Evolutionary conservation across 2,113 vertebrate species (phyloP).

Genomic region (Zapus hudsonius): DNA sequence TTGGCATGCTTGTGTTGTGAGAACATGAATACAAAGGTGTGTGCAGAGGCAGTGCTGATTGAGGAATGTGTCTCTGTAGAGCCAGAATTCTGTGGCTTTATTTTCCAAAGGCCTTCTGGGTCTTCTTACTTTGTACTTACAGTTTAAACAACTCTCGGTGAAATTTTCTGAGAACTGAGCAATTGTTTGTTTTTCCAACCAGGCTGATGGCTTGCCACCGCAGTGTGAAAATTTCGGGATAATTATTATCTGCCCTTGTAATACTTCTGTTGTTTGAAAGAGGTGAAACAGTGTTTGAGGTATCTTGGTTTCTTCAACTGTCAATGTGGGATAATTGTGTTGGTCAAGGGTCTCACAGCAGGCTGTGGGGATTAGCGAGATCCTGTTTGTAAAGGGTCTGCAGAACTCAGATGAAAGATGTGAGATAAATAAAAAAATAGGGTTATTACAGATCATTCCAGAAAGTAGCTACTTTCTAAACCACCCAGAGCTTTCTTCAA

Average conservation of each 20-base stretch:
- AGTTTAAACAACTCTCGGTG: neutral
- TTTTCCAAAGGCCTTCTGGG: neutral
- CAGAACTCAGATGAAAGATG: slow-evolving; percentile 44
- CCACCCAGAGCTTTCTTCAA: neutral
- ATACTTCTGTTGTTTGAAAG: neutral
- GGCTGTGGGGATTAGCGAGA: slow-evolving; percentile 30
- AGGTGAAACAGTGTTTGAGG: fast-evolving
- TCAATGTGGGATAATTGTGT: slow-evolving; percentile 31
- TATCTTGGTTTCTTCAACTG: slow-evolving; percentile 22
- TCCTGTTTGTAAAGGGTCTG: neutral
- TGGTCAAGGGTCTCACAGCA: neutral
- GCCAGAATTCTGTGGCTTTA: neutral
- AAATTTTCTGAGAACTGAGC: slow-evolving; percentile 14
- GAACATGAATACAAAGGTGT: too few species aligned
- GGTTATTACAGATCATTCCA: neutral
- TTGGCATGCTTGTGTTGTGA: too few species aligned
- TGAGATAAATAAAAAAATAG: slow-evolving; percentile 8
- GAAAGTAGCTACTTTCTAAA: neutral
- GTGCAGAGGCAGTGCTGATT: neutral
- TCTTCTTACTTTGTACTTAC: slow-evolving; percentile 4
- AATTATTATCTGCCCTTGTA: neutral
- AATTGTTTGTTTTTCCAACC: neutral
- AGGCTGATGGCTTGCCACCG: neutral
- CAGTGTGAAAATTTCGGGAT: neutral
- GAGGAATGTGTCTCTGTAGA: neutral